These are phyloP conservation scores for Halictus quadricinctus DNA, from an alignment of 2,888 invertebrate species.

Conservation along the genomic window DNA sequence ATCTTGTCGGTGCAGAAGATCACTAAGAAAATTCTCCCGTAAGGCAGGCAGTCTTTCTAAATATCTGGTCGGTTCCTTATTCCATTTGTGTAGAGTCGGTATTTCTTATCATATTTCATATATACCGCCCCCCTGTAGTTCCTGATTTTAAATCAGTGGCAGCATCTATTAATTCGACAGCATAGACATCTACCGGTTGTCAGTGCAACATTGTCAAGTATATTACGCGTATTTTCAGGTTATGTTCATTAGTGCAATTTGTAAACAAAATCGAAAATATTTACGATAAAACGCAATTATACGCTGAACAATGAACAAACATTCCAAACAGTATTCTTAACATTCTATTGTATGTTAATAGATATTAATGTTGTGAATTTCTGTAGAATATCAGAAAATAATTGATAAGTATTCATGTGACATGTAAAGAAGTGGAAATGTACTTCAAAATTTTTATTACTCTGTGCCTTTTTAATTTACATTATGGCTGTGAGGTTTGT, in stretches of 20 bases:
- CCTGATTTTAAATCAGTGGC: background rate
- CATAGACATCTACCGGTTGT: constrained; percentile 9
- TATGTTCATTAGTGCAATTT: constrained; percentile 32
- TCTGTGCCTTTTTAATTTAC: constrained; percentile 26
- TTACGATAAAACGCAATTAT: background rate
- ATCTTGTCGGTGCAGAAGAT: too few relatives aligned
- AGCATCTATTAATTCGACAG: constrained; percentile 16
- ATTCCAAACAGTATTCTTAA: constrained; percentile 9
- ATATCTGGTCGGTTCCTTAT: too few relatives aligned
- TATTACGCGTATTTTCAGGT: background rate
- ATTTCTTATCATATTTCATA: too few relatives aligned
- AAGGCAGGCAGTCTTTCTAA: too few relatives aligned
- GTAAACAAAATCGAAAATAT: constrained; percentile 32
- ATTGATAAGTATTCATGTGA: constrained; percentile 14
- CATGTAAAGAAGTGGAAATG: constrained; percentile 40
- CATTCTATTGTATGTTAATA: background rate
- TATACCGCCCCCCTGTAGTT: background rate
- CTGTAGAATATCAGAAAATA: background rate
- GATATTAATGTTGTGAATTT: background rate
- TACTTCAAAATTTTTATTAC: constrained; percentile 31
- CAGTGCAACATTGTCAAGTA: background rate
- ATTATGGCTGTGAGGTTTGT: constrained; percentile 52
- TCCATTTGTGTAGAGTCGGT: too few relatives aligned
- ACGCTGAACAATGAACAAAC: background rate
- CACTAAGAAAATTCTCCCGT: too few relatives aligned